These are phyloP conservation scores for Lagopus muta DNA, from an alignment of 2,113 vertebrate genomes.

Conservation along the genomic window DNA sequence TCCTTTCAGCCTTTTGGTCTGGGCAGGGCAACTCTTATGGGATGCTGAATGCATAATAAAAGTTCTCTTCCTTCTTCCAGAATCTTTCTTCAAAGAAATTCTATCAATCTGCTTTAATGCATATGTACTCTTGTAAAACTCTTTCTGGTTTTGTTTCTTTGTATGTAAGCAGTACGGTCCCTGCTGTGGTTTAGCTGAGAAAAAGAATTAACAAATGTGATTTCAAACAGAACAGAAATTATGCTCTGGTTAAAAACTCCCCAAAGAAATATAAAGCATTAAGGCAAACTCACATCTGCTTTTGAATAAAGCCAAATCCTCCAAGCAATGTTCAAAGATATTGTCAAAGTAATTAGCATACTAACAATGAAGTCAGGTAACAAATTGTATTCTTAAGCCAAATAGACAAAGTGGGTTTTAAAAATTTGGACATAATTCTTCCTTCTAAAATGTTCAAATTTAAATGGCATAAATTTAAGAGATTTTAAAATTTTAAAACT, in stretches of 20 bases:
- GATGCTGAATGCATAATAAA: not conserved
- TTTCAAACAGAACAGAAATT: constrained; percentile 53
- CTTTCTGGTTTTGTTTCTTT: not conserved
- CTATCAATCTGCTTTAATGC: not conserved
- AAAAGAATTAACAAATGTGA: constrained; percentile 36
- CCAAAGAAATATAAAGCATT: constrained; percentile 37
- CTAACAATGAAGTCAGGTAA: constrained; percentile 47
- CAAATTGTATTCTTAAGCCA: constrained; percentile 32
- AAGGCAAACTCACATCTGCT: constrained; percentile 51
- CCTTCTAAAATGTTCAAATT: not conserved
- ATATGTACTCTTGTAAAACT: not conserved
- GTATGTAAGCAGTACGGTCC: not conserved
- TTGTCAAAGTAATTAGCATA: constrained; percentile 56
- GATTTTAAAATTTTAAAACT: not conserved
- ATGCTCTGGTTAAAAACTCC: constrained; percentile 1
- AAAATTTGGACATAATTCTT: constrained; percentile 18
- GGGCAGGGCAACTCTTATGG: not conserved
- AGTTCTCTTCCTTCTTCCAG: not conserved
- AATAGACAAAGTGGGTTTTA: constrained; percentile 34
- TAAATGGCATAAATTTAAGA: not conserved
- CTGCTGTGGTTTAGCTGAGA: not conserved
- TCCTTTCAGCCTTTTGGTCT: not conserved
- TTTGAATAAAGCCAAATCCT: constrained; percentile 50
- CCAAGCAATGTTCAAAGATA: constrained; percentile 34
- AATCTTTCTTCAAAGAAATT: not conserved